These are phyloP conservation scores for Tamias sibiricus DNA, from an alignment of 2,113 vertebrate genomes.

Conservation along the genomic window DNA sequence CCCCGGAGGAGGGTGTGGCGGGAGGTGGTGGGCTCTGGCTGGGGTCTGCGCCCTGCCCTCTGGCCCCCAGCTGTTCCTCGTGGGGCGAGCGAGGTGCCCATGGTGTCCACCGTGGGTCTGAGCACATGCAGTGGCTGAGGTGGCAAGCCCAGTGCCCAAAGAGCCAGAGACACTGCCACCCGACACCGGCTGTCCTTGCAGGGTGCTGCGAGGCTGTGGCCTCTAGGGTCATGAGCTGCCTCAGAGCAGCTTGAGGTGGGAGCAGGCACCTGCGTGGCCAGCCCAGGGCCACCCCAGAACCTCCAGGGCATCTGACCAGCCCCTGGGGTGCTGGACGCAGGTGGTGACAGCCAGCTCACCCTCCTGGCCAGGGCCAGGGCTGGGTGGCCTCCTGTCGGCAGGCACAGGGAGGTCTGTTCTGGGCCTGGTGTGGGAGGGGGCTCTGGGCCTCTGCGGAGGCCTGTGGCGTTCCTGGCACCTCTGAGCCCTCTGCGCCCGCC, in stretches of 20 bases:
- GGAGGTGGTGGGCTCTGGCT: background rate
- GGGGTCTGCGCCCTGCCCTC: background rate
- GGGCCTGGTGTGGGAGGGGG: background rate
- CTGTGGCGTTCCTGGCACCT: background rate
- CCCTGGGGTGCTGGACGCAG: background rate
- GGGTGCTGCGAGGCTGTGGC: background rate
- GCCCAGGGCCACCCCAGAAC: background rate
- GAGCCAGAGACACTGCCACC: fast-evolving
- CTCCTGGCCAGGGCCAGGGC: background rate
- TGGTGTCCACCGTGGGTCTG: background rate
- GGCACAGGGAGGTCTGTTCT: slow-evolving; percentile 5
- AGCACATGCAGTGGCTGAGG: fast-evolving
- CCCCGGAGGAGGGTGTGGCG: fast-evolving
- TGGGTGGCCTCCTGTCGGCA: background rate
- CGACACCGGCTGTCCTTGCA: too few relatives aligned
- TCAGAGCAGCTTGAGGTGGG: background rate
- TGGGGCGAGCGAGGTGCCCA: too few relatives aligned
- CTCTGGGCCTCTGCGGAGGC: background rate
- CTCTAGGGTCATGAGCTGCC: background rate
- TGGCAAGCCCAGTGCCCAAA: fast-evolving
- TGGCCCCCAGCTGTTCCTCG: fast-evolving
- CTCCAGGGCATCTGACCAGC: background rate
- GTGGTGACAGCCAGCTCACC: background rate
- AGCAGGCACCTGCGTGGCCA: background rate
- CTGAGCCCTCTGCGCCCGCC: background rate